These are phyloP conservation scores for Odontamblyopus lacepedii DNA, from an alignment of 2,797 vertebrate genomes.

Conservation along the genomic window DNA sequence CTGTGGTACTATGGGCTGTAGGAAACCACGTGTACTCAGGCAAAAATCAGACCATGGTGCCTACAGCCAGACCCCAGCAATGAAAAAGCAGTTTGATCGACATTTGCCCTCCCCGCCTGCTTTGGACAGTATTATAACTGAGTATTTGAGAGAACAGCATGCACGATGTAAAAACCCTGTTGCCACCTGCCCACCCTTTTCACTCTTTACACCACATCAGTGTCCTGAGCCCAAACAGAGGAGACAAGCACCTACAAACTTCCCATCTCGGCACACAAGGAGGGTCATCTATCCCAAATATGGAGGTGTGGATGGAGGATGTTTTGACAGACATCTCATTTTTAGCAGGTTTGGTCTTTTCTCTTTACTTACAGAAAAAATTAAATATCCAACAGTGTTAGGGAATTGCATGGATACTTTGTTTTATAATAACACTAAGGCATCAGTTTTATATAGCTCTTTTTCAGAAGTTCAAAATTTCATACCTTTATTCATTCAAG, in stretches of 20 bases:
- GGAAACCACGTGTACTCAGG: conserved; percentile 89
- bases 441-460: background rate
- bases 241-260: conserved; percentile 95
- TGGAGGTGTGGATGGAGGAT: conserved; percentile 96
- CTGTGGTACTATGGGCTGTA: conserved; percentile 76
- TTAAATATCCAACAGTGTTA: background rate
- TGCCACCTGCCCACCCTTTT: conserved; percentile 97
- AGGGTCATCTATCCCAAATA: conserved; percentile 97
- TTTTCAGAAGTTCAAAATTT: too few relatives aligned
- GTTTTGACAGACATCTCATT: conserved; percentile 98
- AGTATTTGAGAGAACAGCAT: conserved; percentile 97
- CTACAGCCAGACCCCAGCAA: conserved; percentile 97
- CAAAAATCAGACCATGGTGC: conserved; percentile 99
- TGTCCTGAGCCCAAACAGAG: conserved; percentile 99
- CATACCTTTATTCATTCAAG: background rate
- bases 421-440: background rate
- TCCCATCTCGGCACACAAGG: conserved; percentile 92
- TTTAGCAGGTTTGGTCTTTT: conserved; percentile 88
- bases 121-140: conserved; percentile 98
- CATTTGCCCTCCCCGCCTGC: conserved; percentile 96
- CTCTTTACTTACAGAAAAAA: background rate
- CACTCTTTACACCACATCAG: conserved; percentile 98
- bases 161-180: conserved; percentile 99
- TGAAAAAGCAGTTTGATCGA: conserved; percentile 97
- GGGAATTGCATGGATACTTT: background rate